These are phyloP conservation scores for Fundulus diaphanus DNA, from an alignment of 2,797 vertebrate genomes.

Conservation along the genomic window DNA sequence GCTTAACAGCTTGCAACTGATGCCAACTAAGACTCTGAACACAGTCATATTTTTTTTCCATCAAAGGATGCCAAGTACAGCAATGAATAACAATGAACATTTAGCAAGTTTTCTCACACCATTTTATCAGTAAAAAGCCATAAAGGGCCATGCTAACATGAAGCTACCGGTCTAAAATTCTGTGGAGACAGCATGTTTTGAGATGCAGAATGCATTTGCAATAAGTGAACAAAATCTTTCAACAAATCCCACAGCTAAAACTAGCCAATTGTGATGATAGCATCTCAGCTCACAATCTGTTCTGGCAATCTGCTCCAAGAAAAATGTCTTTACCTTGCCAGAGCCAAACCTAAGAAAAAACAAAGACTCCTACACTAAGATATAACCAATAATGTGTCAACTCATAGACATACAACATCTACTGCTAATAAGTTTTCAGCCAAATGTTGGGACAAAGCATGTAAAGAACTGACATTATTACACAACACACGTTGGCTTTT, in stretches of 20 bases:
- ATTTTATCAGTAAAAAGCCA: conserved; percentile 13
- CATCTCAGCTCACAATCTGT: conserved; percentile 72
- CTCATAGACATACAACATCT: background rate
- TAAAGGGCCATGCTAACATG: conserved; percentile 1
- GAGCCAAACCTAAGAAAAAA: conserved; percentile 23
- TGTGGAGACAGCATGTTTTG: background rate
- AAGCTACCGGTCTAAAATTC: conserved; percentile 14
- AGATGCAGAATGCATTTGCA: conserved; percentile 42
- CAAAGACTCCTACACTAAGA: conserved; percentile 5
- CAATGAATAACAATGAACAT: conserved; percentile 6
- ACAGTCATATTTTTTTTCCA: conserved; percentile 8
- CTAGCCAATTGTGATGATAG: conserved; percentile 65
- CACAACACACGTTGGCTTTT: background rate
- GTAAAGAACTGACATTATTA: background rate
- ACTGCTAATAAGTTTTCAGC: conserved; percentile 26
- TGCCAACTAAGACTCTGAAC: conserved; percentile 7
- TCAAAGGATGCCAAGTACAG: conserved; percentile 9
- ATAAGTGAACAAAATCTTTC: conserved; percentile 71
- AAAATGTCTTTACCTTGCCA: conserved; percentile 45
- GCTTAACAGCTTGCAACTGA: conserved; percentile 20
- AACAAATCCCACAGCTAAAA: conserved; percentile 66
- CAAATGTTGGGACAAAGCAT: conserved; percentile 9
- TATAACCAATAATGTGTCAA: background rate
- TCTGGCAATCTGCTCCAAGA: conserved; percentile 70
- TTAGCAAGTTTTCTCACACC: background rate